Percentiles rank a stretch among this genome's conserved stretches.
phyloP scores from a whole-genome alignment of 92 coral and sea anemone species.

The Plumapathes pennacea region DNA sequence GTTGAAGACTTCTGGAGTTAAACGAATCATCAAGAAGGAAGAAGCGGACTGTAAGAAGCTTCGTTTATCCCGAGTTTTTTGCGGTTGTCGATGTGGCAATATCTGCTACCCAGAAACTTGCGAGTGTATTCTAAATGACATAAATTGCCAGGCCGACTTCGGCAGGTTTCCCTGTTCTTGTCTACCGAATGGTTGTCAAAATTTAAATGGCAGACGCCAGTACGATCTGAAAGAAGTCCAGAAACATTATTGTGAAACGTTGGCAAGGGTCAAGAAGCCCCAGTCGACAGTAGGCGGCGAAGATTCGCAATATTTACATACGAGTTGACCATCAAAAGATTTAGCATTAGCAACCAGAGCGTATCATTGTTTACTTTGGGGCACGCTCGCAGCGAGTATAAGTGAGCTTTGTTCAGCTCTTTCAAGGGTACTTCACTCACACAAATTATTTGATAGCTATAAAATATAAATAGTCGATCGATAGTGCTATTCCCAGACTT shows the following conservation, averaged over 20 bases:
- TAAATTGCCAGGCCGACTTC: constrained; percentile 94
- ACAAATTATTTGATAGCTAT: too few species aligned
- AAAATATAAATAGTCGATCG: too few species aligned
- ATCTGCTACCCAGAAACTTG: constrained; percentile 88
- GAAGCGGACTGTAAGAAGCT: constrained; percentile 81
- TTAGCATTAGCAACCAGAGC: too few species aligned
- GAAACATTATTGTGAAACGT: constrained; percentile 85
- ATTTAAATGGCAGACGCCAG: constrained; percentile 80
- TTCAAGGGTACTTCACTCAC: too few species aligned
- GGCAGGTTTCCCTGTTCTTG: constrained; percentile 98
- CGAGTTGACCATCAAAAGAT: too few species aligned
- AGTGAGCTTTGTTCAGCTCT: too few species aligned
- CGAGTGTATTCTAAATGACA: constrained; percentile 89
- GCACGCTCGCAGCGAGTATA: too few species aligned
- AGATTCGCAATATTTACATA: too few species aligned
- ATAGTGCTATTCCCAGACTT: too few species aligned
- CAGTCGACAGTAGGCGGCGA: too few species aligned
- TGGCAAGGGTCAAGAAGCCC: constrained; percentile 56
- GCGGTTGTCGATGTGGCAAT: constrained; percentile 96
- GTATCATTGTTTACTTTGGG: too few species aligned
- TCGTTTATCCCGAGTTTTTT: constrained; percentile 81
- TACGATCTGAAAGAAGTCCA: constrained; percentile 76
- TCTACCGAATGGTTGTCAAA: constrained; percentile 78
- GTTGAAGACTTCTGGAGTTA: constrained; percentile 83
- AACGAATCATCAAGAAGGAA: constrained; percentile 74